These are phyloP conservation scores for Sisyra nigra DNA, from an alignment of 2,888 invertebrate species.

Conservation along the genomic window DNA sequence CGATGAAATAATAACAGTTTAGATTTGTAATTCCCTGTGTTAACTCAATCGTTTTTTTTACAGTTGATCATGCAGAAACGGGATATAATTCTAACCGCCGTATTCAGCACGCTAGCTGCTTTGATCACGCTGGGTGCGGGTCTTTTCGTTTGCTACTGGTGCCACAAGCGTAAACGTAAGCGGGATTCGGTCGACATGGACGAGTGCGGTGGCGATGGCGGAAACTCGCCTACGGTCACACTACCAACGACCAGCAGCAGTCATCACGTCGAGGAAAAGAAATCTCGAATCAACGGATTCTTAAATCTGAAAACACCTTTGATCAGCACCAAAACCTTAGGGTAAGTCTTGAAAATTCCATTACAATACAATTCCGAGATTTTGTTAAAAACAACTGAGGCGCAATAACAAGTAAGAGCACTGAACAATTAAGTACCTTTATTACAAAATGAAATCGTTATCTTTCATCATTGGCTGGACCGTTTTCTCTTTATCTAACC, in stretches of 20 bases:
- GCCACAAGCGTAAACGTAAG: conserved; percentile 37
- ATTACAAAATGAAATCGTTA: no score
- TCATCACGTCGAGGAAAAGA: conserved; percentile 28
- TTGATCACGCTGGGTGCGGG: conserved; percentile 39
- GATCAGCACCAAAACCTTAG: conserved; percentile 56
- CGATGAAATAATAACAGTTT: no score
- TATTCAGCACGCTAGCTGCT: conserved; percentile 44
- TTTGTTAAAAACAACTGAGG: no score
- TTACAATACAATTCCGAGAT: no score
- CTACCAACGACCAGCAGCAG: conserved; percentile 18
- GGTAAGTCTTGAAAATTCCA: conserved; percentile 36
- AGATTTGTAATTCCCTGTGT: no score
- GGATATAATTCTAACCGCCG: conserved; percentile 45
- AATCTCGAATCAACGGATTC: conserved; percentile 44
- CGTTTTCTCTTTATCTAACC: no score
- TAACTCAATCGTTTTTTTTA: conserved; percentile 11
- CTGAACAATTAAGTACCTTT: no score
- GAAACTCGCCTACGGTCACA: conserved; percentile 15
- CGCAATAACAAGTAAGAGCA: no score
- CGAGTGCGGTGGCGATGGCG: conserved; percentile 37
- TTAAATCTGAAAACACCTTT: conserved; percentile 54
- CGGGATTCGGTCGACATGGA: conserved; percentile 36
- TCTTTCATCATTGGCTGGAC: no score
- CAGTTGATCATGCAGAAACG: conserved; percentile 54
- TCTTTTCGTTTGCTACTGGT: conserved; percentile 35